A percentile compares a stretch with the other conserved stretches of the same genome.
phyloP scores from a whole-genome alignment of 2,113 vertebrate species.

The Rhinogobius similis region DNA sequence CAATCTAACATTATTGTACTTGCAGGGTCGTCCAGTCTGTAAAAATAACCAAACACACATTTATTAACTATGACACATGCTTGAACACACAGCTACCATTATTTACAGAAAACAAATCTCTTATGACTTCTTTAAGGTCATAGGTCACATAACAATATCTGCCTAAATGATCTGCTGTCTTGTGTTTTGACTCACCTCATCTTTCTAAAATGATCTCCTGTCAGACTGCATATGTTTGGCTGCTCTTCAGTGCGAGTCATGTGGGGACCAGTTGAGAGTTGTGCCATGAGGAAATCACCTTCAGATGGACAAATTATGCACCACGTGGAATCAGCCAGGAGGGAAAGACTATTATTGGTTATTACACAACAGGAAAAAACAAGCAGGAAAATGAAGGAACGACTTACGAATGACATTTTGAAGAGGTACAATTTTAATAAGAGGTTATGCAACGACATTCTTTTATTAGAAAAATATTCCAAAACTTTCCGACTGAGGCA shows the following conservation, averaged over 20 bases:
- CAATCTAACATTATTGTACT: no score
- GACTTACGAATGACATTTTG: not conserved
- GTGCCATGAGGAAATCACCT: conserved; percentile 19
- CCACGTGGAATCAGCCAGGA: not conserved
- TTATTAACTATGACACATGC: not conserved
- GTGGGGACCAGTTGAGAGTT: not conserved
- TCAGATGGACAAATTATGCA: conserved; percentile 29
- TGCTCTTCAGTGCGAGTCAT: not conserved
- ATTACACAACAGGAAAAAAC: not conserved
- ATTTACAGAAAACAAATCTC: not conserved
- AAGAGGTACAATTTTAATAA: not conserved
- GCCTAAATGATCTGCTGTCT: not conserved
- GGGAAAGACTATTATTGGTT: not conserved
- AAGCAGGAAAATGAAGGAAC: not conserved
- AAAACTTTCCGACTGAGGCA: no score
- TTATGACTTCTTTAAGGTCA: not conserved
- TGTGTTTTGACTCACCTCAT: not conserved
- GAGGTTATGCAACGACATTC: no score
- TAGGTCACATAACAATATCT: not conserved
- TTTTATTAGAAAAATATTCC: no score
- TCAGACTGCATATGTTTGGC: not conserved
- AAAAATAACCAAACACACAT: not conserved
- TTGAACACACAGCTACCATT: not conserved
- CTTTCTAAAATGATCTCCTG: not conserved
- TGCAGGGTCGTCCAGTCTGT: not conserved